Percentiles rank a stretch among this genome's conserved stretches.
Evolutionary conservation across 2,113 vertebrate genomes (phyloP).

Genomic region (Mesocricetus auratus): DNA sequence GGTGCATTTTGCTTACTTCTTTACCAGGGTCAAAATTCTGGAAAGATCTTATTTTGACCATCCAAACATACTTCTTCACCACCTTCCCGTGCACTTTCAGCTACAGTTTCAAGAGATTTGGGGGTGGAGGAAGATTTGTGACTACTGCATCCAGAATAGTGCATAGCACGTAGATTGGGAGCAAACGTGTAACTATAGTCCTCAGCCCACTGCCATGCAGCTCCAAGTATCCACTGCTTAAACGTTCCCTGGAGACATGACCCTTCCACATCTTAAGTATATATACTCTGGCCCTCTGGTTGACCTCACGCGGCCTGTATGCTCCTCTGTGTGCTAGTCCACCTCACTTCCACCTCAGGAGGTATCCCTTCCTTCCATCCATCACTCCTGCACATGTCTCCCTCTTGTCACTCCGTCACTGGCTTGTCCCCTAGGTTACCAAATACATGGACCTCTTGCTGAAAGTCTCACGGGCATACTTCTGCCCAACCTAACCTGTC

Average conservation of each 20-base stretch:
- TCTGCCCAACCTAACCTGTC: neutral
- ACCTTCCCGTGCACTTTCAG: neutral
- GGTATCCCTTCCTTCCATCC: neutral
- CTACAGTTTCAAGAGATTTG: neutral
- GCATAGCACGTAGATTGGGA: neutral
- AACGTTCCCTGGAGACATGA: neutral
- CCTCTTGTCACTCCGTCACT: neutral
- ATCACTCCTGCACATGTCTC: neutral
- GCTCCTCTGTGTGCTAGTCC: neutral
- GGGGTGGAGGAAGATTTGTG: neutral
- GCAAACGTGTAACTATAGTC: neutral
- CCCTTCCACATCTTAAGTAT: neutral
- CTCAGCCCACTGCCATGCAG: neutral
- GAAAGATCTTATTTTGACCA: neutral
- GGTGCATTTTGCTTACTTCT: neutral
- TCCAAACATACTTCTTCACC: neutral
- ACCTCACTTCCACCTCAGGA: neutral
- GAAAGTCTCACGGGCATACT: too few species aligned
- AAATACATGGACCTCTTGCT: neutral
- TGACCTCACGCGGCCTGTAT: neutral
- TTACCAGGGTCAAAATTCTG: neutral
- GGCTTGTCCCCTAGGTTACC: neutral
- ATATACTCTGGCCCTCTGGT: neutral
- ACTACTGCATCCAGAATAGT: neutral
- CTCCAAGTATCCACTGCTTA: neutral